Percentiles rank a stretch among this genome's conserved stretches.
Evolutionary conservation across 1,140 invertebrate species (phyloP).

Genomic region (Littorina saxatilis): DNA sequence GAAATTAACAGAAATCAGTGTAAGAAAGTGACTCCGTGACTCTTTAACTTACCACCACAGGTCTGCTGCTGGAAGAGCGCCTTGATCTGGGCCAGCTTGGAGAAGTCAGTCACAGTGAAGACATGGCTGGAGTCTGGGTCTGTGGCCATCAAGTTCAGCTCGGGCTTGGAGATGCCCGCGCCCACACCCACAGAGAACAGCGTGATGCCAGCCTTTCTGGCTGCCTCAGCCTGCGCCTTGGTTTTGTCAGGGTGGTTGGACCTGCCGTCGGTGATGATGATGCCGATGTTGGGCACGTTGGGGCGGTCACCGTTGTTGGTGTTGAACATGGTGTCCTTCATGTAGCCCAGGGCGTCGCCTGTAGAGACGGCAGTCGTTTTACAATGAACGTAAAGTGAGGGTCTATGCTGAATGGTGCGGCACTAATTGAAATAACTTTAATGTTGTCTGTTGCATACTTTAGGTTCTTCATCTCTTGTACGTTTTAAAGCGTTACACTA

Average conservation of each 20-base stretch:
- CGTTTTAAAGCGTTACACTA: no score
- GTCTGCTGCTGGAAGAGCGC: slow-evolving; percentile 57
- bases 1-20: no score
- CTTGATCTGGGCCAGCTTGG: slow-evolving; percentile 64
- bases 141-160: slow-evolving; percentile 58
- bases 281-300: slow-evolving; percentile 64
- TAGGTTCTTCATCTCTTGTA: no score
- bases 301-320: slow-evolving; percentile 51
- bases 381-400: no score
- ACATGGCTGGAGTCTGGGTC: slow-evolving; percentile 56
- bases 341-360: slow-evolving; percentile 50
- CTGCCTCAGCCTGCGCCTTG: slow-evolving; percentile 46
- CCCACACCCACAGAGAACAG: slow-evolving; percentile 68
- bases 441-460: no score
- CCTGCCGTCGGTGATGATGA: slow-evolving; percentile 66
- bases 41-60: slow-evolving; percentile 57
- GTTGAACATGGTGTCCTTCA: slow-evolving; percentile 50
- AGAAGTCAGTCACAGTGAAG: slow-evolving; percentile 63
- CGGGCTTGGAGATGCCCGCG: slow-evolving; percentile 47
- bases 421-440: no score
- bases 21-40: no score
- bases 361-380: no score
- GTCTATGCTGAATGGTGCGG: no score
- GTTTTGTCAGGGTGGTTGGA: slow-evolving; percentile 56
- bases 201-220: slow-evolving; percentile 57